Evolutionary conservation across 1,140 invertebrate species (phyloP).

Genomic region (Zaprionus lachaisei): DNA sequence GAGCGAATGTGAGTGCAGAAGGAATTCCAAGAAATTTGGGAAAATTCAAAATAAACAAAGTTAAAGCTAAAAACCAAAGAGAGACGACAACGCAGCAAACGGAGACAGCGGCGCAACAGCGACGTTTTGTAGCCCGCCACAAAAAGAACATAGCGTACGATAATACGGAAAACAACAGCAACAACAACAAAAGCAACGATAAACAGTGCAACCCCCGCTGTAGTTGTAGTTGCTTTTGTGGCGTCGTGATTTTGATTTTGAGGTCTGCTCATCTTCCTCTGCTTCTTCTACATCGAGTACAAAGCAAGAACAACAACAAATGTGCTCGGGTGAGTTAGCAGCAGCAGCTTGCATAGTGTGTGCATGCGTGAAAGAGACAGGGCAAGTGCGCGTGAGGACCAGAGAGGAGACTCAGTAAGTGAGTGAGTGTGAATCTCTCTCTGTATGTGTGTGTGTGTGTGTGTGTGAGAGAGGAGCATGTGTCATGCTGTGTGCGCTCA

Average conservation of each 20-base stretch:
- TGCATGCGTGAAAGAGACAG: background rate
- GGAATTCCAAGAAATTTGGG: slow-evolving; percentile 70
- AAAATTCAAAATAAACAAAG: slow-evolving; percentile 78
- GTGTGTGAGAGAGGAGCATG: slow-evolving; percentile 22
- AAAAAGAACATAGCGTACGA: slow-evolving; percentile 42
- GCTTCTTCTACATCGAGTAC: slow-evolving; percentile 24
- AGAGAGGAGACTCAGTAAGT: background rate
- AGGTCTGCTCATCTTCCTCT: slow-evolving; percentile 44
- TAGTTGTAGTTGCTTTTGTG: slow-evolving; percentile 36
- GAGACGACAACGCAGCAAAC: slow-evolving; percentile 1
- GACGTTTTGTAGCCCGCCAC: slow-evolving; percentile 51
- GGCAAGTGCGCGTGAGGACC: background rate
- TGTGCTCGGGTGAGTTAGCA: slow-evolving; percentile 49
- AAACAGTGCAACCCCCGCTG: slow-evolving; percentile 48
- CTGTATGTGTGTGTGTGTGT: slow-evolving; percentile 1
- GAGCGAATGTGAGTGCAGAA: slow-evolving; percentile 47
- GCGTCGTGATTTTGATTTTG: slow-evolving; percentile 46
- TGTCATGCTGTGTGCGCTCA: slow-evolving; percentile 52
- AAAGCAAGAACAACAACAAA: slow-evolving; percentile 40
- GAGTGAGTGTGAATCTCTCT: slow-evolving; percentile 13
- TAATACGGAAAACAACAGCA: slow-evolving; percentile 4
- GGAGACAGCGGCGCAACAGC: slow-evolving; percentile 15
- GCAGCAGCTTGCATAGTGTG: slow-evolving; percentile 20
- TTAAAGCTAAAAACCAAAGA: slow-evolving; percentile 41
- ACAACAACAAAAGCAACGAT: slow-evolving; percentile 8